Evolutionary conservation across 2,888 invertebrate genomes (phyloP).

Genomic region (Caenorhabditis sp.): DNA sequence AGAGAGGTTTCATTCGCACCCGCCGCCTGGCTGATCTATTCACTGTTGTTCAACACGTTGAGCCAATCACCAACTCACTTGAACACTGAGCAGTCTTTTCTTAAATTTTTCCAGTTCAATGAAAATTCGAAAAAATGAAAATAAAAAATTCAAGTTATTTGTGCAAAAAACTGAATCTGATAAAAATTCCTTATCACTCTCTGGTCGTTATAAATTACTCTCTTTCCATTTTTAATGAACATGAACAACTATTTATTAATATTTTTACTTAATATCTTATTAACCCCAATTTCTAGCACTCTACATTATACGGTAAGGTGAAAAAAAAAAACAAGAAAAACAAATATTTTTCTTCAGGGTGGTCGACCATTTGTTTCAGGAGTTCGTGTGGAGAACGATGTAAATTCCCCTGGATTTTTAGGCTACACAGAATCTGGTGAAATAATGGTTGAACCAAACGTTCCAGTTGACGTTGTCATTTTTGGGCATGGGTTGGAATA

Average conservation of each 20-base stretch:
- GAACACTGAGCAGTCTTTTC: no score
- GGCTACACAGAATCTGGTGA: conserved; percentile 58
- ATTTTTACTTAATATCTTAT: background rate
- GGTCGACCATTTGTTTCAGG: conserved; percentile 24
- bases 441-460: conserved; percentile 58
- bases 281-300: background rate
- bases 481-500: conserved; percentile 67
- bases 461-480: conserved; percentile 53
- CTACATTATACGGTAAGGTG: background rate
- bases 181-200: background rate
- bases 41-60: no score
- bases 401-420: conserved; percentile 16
- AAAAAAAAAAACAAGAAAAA: background rate
- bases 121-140: no score
- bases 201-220: background rate
- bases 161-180: background rate
- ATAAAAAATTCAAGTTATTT: no score
- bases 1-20: no score
- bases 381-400: conserved; percentile 26
- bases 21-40: no score
- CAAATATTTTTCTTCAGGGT: conserved; percentile 8
- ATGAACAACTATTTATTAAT: background rate
- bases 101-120: no score
- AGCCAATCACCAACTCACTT: no score
- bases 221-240: background rate